A percentile compares a stretch with the other conserved stretches of the same genome.
These are phyloP conservation scores for Sigmodon hispidus DNA, from an alignment of 2,113 vertebrate species.

Conservation along the genomic window DNA sequence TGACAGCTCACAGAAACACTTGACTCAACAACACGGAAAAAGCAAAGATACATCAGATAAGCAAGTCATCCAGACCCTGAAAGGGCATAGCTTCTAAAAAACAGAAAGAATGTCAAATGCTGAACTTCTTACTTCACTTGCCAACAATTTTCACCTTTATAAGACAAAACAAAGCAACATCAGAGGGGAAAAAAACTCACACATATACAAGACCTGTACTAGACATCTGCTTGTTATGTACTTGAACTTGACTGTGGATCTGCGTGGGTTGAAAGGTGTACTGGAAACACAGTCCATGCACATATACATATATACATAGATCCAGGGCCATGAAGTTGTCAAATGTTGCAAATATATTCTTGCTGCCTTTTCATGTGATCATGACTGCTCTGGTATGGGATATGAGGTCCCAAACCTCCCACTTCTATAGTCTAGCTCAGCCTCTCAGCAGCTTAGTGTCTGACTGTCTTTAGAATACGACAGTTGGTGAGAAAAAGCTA, in stretches of 20 bases:
- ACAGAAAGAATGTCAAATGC: slow-evolving; percentile 77
- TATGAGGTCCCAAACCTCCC: not conserved
- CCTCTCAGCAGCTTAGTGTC: slow-evolving; percentile 72
- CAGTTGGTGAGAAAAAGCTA: not conserved
- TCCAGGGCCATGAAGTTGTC: slow-evolving; percentile 65
- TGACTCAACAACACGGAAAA: slow-evolving; percentile 83
- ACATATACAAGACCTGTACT: slow-evolving; percentile 64
- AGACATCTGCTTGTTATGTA: slow-evolving; percentile 76
- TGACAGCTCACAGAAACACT: slow-evolving; percentile 85
- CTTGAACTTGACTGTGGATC: slow-evolving; percentile 73
- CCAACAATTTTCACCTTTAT: slow-evolving; percentile 80
- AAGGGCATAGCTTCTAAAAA: slow-evolving; percentile 65
- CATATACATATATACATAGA: slow-evolving; percentile 74
- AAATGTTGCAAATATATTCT: slow-evolving; percentile 69
- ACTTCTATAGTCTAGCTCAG: slow-evolving; percentile 66
- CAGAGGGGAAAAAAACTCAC: slow-evolving; percentile 28
- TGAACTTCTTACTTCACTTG: slow-evolving; percentile 81
- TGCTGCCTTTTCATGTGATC: slow-evolving; percentile 65
- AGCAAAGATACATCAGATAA: slow-evolving; percentile 75
- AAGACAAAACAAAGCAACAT: slow-evolving; percentile 71
- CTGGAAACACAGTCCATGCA: slow-evolving; percentile 76
- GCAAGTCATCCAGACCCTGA: slow-evolving; percentile 71
- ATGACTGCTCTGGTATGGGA: slow-evolving; percentile 51
- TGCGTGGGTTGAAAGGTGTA: slow-evolving; percentile 77
- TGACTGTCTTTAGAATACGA: slow-evolving; percentile 36